Evolutionary conservation across 2,888 invertebrate genomes (phyloP), one percentile per base, ranked within the genome.

Genomic region (Coleophora deauratella): DNA sequence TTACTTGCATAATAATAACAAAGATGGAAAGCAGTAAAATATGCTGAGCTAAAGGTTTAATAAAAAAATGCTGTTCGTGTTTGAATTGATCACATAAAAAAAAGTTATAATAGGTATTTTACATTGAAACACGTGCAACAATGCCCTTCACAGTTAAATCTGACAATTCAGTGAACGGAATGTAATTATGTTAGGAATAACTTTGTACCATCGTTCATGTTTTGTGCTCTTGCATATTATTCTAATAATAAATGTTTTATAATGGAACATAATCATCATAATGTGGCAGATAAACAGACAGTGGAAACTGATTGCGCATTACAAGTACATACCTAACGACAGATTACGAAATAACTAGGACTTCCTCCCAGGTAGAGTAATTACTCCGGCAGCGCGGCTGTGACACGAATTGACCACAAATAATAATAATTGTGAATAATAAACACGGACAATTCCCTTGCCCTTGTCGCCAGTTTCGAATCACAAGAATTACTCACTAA

Each of bases 261-360:
- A 79, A 81, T 76, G 72, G 74, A 80, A 71, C 75, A 74, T 68
- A 77, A 78, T 73, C 62, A 73, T 66, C 52, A 59, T 74, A 69
- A 72, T 70, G 65, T 63, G 50, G 63, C 67, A 70, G 71, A 74
- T 75, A 70, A 74, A 74, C 70, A 72, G 59, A 57, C 58, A 49
- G 54, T 52, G 52, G 63, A 62, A 65, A 69, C 66, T 64, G 76
- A 74, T 72, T 68, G 63, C 67, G 62, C 67, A 72, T 62, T 66
- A 66, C 56, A 52, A 21, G 21, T 21, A n/a, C n/a, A n/a, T n/a
- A n/a, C n/a, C n/a, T n/a, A 55, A 57, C 59, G 54, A 60, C 63
- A 68, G 67, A 81, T 81, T 78, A 77, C 74, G 61, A 69, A 72
- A 75, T 71, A 72, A 78, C 68, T 54, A 70, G 74, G 67, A 76